Base-by-base conservation (phyloP, 2,888 invertebrate genomes). In the Hemicrepidius hirtus region DNA sequence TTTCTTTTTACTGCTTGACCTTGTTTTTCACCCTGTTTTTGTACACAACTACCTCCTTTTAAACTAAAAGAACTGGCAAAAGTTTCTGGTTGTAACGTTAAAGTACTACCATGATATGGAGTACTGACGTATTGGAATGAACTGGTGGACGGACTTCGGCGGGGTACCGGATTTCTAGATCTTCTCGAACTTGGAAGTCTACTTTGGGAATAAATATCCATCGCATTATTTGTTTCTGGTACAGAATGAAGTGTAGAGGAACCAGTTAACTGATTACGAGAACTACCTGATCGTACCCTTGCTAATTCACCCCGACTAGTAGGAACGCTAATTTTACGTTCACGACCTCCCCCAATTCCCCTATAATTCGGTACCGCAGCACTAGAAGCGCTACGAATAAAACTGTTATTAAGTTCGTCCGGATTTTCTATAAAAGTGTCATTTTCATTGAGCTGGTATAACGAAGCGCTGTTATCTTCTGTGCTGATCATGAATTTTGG, bases 101-200 rank as follows among this genome's bases (percentile, higher is more conserved):
- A 80, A 0, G 95, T 95, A 46, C 95, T 95, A 0, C 95, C 95
- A 79, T 95, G 95, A 82, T 94, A 95, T 0, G 95, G 94, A 0
- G 95, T 95, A 55, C 94, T 94, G 83, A 95, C 91, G 81, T 95
- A 96, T 75, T 95, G 93, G 78, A 96, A 95, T 57, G 95, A 95
- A 40, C 95, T 94, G 0, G 92, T 92, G 0, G 94, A 95, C 0
- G 94, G 93, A 28, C 92, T 94, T 0, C 91, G 89, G 81, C 89
- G 91, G 0, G 92, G 92, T 1, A 90, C 87, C 57, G 89, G 88
- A 0, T 87, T 86, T 72, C 77, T 65, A 10, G 40, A 10, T 53
- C 32, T 68, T 57, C 50, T 74, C 12, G 57, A 55, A 57, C 63
- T 78, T 21, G 82, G 81, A 37, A 84, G 63, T 68, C 81, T 78